Percentiles rank a stretch among this genome's conserved stretches.
phyloP scores from a whole-genome alignment of 2,113 vertebrate species.

The Climacteris rufus region DNA sequence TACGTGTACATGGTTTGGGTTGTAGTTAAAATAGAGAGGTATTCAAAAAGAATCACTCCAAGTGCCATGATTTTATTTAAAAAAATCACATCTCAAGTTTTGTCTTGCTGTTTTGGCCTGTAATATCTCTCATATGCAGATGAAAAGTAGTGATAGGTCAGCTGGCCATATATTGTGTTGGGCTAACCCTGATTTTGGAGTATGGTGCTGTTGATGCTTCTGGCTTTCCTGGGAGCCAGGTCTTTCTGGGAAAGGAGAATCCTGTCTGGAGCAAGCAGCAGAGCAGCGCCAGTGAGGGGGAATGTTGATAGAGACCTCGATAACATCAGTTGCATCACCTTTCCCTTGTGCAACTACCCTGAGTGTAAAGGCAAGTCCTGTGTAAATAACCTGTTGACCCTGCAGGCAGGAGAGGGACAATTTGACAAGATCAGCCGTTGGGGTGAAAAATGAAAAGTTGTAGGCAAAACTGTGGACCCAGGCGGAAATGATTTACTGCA shows the following conservation, averaged over 20 bases:
- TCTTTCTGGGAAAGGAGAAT: neutral
- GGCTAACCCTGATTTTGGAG: neutral
- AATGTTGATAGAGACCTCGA: rapidly evolving
- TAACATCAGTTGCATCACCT: neutral
- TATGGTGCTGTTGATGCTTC: rapidly evolving
- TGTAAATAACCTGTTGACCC: neutral
- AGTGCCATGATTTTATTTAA: neutral
- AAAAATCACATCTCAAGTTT: rapidly evolving
- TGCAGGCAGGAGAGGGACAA: neutral
- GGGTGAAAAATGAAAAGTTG: neutral
- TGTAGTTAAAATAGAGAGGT: neutral
- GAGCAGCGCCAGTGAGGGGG: rapidly evolving
- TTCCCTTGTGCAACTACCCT: neutral
- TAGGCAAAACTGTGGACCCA: rapidly evolving
- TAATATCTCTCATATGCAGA: neutral
- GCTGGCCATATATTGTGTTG: neutral
- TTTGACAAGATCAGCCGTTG: neutral
- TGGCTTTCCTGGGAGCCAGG: neutral
- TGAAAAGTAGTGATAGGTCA: rapidly evolving
- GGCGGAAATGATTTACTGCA: rapidly evolving
- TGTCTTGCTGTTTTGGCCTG: rapidly evolving
- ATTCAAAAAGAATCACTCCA: neutral
- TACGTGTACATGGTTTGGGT: rapidly evolving
- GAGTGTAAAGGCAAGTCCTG: neutral
- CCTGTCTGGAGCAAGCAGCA: neutral